phyloP scores from a whole-genome alignment of 2,113 vertebrate genomes.

The Gorsachius goisagi region DNA sequence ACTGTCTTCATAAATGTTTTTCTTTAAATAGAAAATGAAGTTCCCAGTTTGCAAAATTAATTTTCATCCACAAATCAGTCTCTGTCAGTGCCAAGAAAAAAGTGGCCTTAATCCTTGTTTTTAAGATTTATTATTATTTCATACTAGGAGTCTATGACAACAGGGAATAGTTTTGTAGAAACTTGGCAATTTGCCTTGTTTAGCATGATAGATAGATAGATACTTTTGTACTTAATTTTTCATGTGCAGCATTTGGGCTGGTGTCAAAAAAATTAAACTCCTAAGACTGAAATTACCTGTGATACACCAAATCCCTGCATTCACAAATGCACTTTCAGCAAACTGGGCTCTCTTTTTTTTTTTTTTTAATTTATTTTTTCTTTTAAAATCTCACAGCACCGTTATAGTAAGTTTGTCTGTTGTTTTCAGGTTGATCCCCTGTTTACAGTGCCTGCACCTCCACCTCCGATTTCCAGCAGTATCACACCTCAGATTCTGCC shows the following conservation, averaged over 20 bases:
- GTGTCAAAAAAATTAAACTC: not conserved
- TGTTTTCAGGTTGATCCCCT: constrained; percentile 87
- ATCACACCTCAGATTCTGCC: constrained; percentile 83
- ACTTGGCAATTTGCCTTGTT: not conserved
- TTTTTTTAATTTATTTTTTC: not conserved
- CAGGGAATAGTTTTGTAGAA: not conserved
- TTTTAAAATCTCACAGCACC: not conserved
- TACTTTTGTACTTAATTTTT: not conserved
- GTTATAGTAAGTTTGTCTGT: constrained; percentile 75
- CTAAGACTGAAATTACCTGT: not conserved
- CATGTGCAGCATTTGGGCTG: not conserved
- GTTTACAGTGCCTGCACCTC: constrained; percentile 90
- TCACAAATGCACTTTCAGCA: not conserved
- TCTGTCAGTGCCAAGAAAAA: not conserved
- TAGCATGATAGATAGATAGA: not conserved
- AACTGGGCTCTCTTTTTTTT: not conserved
- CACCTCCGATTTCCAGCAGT: constrained; percentile 80
- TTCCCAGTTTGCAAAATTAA: not conserved
- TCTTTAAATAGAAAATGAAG: not conserved
- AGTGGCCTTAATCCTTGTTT: not conserved
- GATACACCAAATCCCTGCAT: not conserved
- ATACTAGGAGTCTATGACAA: not conserved
- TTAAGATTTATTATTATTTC: not conserved
- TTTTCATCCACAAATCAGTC: not conserved
- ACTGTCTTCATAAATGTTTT: not conserved